Evolutionary conservation across 2,888 invertebrate species (phyloP).

Genomic region (Phortica okadai): DNA sequence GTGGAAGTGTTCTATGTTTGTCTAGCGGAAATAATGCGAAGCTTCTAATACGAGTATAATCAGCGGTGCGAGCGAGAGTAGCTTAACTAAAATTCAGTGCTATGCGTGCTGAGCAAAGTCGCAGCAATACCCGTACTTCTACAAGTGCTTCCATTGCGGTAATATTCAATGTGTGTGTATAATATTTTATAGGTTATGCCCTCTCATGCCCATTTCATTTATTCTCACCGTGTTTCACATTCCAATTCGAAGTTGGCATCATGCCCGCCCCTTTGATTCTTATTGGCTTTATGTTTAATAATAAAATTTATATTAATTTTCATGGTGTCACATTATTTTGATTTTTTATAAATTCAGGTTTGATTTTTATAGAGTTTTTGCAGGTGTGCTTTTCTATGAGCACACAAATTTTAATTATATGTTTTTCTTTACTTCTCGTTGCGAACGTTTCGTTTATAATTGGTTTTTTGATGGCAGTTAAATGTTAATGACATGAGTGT

Average conservation of each 20-base stretch:
- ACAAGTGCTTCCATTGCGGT: background rate
- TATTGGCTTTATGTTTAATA: slow-evolving; percentile 21
- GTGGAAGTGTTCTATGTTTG: background rate
- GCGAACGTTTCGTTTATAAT: background rate
- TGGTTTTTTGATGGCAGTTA: slow-evolving; percentile 15
- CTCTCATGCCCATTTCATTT: background rate
- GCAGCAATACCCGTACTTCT: background rate
- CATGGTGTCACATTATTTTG: slow-evolving; percentile 3
- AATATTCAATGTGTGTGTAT: slow-evolving; percentile 22
- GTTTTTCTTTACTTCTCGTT: background rate
- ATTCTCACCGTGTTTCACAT: background rate
- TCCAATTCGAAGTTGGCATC: background rate
- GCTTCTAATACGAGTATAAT: slow-evolving; percentile 1
- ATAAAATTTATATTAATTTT: slow-evolving; percentile 24
- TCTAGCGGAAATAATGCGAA: slow-evolving; percentile 12
- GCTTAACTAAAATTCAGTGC: slow-evolving; percentile 23
- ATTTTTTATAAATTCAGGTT: background rate
- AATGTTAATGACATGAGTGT: background rate
- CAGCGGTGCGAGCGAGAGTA: background rate
- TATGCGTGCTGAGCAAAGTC: slow-evolving; percentile 1
- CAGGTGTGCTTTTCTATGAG: slow-evolving; percentile 13
- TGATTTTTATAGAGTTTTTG: slow-evolving; percentile 9
- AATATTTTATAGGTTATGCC: slow-evolving; percentile 26
- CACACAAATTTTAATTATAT: slow-evolving; percentile 26
- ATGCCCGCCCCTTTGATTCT: background rate